Evolutionary conservation across 2,888 invertebrate species (phyloP), one percentile per base, ranked within the genome.

Genomic region (Erebia palarica): DNA sequence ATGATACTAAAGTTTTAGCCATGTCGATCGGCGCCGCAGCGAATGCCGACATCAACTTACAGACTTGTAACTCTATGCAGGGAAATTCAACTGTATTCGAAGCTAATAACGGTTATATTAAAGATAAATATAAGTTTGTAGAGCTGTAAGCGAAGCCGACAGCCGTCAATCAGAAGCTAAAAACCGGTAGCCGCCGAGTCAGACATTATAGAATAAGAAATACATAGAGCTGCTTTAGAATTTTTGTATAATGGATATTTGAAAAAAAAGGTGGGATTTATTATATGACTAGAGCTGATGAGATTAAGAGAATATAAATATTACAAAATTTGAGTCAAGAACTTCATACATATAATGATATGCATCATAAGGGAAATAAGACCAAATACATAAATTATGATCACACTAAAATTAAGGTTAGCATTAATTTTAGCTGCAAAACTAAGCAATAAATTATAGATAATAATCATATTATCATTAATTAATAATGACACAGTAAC

Each of bases 131-230:
- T 81, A 84, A 82, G 65, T 76, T 86, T 79, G 89, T 79, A 79
- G 74, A 80, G 75, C 79, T 77, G 86, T 89, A 89, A 90, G 86
- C 89, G 87, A 84, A 90, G 91, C 91, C 91, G 92, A 91, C 92
- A 92, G 91, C 89, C 92, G 92, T 93, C 92, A 92, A 92, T 92
- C 92, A 90, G 85, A 85, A 89, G 89, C 86, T 92, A 90, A 93
- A 92, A 92, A 92, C 92, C 92, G 92, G 92, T 93, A 93, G 92
- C 92, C 81, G 87, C 82, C 84, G 85, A 86, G 84, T 86, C 89
- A 87, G 89, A 90, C 87, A 84, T 87, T 87, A 86, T 87, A 84
- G 90, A 89, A 88, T 86, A 91, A 86, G 86, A 88, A 89, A 88
- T 85, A 82, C 80, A 81, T 89, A 82, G 91, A 91, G 90, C 82